Base-by-base conservation (phyloP, 23 tunicate species). In the Styela clava region DNA sequence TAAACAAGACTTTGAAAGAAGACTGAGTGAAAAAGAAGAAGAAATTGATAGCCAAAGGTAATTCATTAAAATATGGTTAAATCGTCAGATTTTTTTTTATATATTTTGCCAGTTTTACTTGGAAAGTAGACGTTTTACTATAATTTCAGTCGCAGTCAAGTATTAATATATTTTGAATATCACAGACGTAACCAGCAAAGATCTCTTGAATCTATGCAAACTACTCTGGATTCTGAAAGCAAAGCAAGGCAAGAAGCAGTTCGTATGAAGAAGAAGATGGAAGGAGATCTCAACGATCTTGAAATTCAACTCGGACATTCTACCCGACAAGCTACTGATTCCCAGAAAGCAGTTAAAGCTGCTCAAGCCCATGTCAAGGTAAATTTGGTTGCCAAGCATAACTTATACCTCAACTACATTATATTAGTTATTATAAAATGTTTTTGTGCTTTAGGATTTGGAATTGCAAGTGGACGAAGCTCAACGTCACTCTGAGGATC, bases 401-500 rank as follows among this genome's bases (percentile, higher is more conserved):
- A 12, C 24, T 18, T n/a, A n/a, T n/a, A n/a, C n/a, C n/a, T n/a
- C n/a, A n/a, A n/a, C n/a, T n/a, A n/a, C n/a, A n/a, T n/a, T 18
- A 16, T 68, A 68, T 21, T 24, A 16, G 9, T 16, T 24, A 24
- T 31, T 12, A 24, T 12, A 68, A 24, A 20, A 24, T 16, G 28
- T 16, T 12, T 68, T 24, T 29, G 16, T 68, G 16, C 16, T 16
- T 16, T 12, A 68, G 73, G 97, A 92, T 73, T 79, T 92, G 16
- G 91, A 92, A 74, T 74, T 87, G 85, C 86, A 84, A 78, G 92
- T 92, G 21, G 97, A 92, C 65, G 92, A 92, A 83, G 74, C 91
- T 9, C 85, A 92, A 33, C 83, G 92, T n/a, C 87, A 86, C 28
- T 80, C 93, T 20, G 93, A 88, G 68, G 93, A 88, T 69, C 56